Base-by-base conservation (phyloP, 2,888 invertebrate species). In the Keiferia lycopersicella region DNA sequence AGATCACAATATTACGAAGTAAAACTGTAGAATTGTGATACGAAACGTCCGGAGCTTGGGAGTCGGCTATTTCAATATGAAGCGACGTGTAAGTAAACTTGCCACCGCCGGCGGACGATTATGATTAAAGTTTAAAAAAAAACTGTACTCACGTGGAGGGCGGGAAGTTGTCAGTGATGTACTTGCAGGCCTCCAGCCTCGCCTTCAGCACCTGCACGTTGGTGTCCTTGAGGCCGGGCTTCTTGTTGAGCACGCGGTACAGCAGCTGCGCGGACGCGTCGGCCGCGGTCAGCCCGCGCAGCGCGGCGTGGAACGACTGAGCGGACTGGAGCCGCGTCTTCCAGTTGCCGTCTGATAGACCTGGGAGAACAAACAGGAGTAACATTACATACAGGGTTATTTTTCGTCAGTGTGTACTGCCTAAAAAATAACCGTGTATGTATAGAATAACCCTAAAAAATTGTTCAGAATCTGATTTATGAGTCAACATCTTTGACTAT, bases 131-230 rank as follows among this genome's bases (percentile, higher is more conserved):
- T n/a, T n/a, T n/a, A n/a, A n/a, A n/a, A n/a, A n/a, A n/a, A n/a
- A n/a, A n/a, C n/a, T n/a, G n/a, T 50, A 87, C 91, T 90, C 83
- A 94, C 92, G 93, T 93, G 0, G 96, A 94, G 68, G 96, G 92
- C 0, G 94, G 92, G 73, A 94, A 94, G 76, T 95, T 95, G 81
- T 96, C 96, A 0, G 96, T 96, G 26, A 98, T 91, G 69, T 94
- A 93, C 71, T 95, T 95, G 64, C 98, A 93, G 12, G 95, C 93
- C 71, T 98, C 98, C 16, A 98, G 83, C 70, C 96, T 94, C 0
- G 95, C 92, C 80, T 97, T 98, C 61, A 98, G 84, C 14, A 97
- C 98, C 92, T 98, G 98, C 68, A 98, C 97, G 82, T 98, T 98
- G 66, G 96, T 98, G 77, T 98, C 98, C 80, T 97, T 95, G 0